Evolutionary conservation across 2,888 invertebrate species (phyloP), one percentile per base, ranked within the genome.

Genomic region (Amphipoea lucens): DNA sequence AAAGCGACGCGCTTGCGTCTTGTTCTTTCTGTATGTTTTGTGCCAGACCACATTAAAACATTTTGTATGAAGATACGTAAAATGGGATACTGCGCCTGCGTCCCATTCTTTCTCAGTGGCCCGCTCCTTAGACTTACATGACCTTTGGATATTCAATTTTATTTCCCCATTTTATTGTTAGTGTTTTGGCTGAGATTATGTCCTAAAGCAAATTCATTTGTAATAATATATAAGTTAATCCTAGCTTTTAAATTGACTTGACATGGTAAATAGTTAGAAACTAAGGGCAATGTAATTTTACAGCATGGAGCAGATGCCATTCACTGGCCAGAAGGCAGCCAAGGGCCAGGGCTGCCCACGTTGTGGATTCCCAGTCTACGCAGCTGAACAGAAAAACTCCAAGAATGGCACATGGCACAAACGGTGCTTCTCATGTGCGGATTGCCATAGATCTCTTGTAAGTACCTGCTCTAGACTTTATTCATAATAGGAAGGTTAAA

Each of bases 301-400:
- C 94, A 98, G 98, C 94, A 97, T 97, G 90, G 98, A 98, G 90
- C 97, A 98, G 75, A 96, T 97, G 90, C 98, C 98, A 66, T 98
- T 98, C 91, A 97, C 98, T 87, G 98, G 98, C 57, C 95, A 97
- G 69, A 98, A 98, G 93, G 98, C 98, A 69, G 97, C 98, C 51
- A 97, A 97, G 89, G 98, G 98, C 17, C 97, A 98, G 88, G 99
- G 98, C 40, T 99, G 99, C 94, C 98, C 98, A 23, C 98, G 99
- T 76, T 99, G 99, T 95, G 98, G 99, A 42, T 99, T 98, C 96
- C 98, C 98, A 74, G 99, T 99, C 4, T 99, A 98, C 95, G 99
- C 99, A 89, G 99, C 99, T 77, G 99, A 99, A 97, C 99, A 99
- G 96, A 99, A 99, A 98, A 98, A 99, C 97, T 99, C 99, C 96